These are phyloP conservation scores for Prunella strophiata DNA, from an alignment of 2,797 vertebrate species.

Conservation along the genomic window DNA sequence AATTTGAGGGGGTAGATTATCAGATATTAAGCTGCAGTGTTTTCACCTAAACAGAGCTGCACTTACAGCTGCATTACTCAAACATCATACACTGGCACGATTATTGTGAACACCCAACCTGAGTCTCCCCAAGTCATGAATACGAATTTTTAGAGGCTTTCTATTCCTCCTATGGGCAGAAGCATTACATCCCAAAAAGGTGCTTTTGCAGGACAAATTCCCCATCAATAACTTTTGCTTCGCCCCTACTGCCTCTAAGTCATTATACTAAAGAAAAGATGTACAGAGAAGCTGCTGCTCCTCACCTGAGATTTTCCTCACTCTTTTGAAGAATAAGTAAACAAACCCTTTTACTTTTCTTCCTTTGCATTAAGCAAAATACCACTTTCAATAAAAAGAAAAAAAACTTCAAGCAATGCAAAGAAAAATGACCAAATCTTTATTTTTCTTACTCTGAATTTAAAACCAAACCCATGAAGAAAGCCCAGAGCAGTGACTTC, in stretches of 20 bases:
- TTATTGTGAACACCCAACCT: neutral
- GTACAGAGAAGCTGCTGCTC: neutral
- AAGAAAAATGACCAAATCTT: neutral
- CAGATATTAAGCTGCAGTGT: neutral
- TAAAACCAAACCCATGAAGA: neutral
- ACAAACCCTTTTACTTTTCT: neutral
- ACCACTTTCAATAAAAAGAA: neutral
- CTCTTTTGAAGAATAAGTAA: neutral
- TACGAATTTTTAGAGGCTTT: neutral
- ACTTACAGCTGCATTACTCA: neutral
- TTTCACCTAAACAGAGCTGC: neutral
- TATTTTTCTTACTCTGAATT: neutral
- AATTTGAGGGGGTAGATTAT: neutral
- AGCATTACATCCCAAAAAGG: neutral
- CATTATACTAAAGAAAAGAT: neutral
- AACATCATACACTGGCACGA: fast-evolving
- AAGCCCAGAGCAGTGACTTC: neutral
- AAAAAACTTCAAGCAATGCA: neutral
- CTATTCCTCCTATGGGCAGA: neutral
- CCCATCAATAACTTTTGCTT: neutral
- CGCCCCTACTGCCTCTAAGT: neutral
- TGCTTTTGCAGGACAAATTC: neutral
- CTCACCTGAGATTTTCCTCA: neutral
- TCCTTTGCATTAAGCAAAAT: neutral
- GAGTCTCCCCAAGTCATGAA: neutral